Conservation (phyloP, 2,113 vertebrate genomes). For the Pimephales promelas region DNA sequence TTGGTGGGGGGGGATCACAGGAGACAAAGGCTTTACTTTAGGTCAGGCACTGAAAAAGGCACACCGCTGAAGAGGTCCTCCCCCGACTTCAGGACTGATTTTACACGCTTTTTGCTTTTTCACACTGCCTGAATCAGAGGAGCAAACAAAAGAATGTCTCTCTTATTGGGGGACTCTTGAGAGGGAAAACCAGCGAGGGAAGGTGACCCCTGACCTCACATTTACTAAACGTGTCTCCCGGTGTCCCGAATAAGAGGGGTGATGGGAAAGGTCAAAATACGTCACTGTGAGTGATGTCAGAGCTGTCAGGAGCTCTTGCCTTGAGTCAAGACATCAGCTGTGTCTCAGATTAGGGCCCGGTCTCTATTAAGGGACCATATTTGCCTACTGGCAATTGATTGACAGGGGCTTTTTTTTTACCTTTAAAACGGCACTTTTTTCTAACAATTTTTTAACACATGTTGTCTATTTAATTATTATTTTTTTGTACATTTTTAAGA, state of each 20-base stretch:
- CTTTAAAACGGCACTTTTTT: neutral
- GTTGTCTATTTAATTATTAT: no score
- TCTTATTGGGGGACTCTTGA: conserved; percentile 61
- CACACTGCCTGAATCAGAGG: conserved; percentile 72
- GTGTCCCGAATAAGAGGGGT: conserved; percentile 59
- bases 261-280: conserved; percentile 68
- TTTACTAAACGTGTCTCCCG: conserved; percentile 62
- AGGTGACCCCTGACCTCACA: conserved; percentile 74
- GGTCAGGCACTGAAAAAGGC: conserved; percentile 67
- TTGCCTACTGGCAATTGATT: neutral
- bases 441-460: no score
- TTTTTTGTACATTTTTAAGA: no score
- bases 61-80: conserved; percentile 67
- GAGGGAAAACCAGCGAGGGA: conserved; percentile 70
- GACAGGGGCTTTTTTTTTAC: neutral
- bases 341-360: neutral
- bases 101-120: conserved; percentile 79
- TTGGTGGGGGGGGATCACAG: conserved; percentile 63
- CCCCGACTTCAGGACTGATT: conserved; percentile 76
- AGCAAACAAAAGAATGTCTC: conserved; percentile 73
- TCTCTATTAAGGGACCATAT: neutral
- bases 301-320: conserved; percentile 46
- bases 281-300: conserved; percentile 69
- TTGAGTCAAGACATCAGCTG: neutral
- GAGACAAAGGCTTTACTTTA: conserved; percentile 74